A percentile compares a stretch with the other conserved stretches of the same genome.
These are phyloP conservation scores for Chydorus sphaericus DNA, from an alignment of 2,888 invertebrate species.

Conservation along the genomic window DNA sequence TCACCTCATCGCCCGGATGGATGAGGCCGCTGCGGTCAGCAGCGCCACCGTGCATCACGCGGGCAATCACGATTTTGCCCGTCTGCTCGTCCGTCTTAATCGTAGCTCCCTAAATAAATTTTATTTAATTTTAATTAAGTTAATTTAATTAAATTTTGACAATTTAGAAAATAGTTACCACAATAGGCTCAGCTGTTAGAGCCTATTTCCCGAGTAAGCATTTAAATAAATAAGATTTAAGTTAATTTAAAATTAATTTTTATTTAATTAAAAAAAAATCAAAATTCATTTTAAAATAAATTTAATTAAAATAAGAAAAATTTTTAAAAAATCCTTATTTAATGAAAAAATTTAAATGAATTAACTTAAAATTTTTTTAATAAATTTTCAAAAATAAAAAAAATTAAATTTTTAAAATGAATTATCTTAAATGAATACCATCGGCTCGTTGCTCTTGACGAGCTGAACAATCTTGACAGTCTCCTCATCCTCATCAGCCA, in stretches of 20 bases:
- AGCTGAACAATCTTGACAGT: slow-evolving; percentile 91
- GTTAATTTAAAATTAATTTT: neutral
- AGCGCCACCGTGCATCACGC: slow-evolving; percentile 93
- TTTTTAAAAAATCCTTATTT: too few relatives aligned
- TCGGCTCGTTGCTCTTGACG: slow-evolving; percentile 87
- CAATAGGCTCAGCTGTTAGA: slow-evolving; percentile 75
- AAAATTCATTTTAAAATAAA: too few relatives aligned
- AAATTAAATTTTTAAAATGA: neutral
- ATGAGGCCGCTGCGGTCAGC: slow-evolving; percentile 90
- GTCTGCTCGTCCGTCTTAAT: slow-evolving; percentile 87
- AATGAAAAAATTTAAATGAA: too few relatives aligned
- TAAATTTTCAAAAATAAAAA: neutral
- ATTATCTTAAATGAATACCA: too few relatives aligned
- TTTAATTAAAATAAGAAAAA: too few relatives aligned
- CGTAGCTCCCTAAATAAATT: slow-evolving; percentile 69
- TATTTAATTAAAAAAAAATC: neutral
- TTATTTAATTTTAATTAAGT: neutral
- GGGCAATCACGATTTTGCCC: slow-evolving; percentile 84
- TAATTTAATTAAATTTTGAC: too few relatives aligned
- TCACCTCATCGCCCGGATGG: slow-evolving; percentile 91
- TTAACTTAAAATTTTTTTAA: neutral
- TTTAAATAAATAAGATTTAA: slow-evolving; percentile 9
- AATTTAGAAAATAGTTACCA: slow-evolving; percentile 54
- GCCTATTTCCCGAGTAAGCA: slow-evolving; percentile 27
- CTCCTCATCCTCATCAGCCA: slow-evolving; percentile 79